A percentile compares a stretch with the other conserved stretches of the same genome.
phyloP scores from a whole-genome alignment of 2,888 invertebrate genomes.

The Torymus tubicola region DNA sequence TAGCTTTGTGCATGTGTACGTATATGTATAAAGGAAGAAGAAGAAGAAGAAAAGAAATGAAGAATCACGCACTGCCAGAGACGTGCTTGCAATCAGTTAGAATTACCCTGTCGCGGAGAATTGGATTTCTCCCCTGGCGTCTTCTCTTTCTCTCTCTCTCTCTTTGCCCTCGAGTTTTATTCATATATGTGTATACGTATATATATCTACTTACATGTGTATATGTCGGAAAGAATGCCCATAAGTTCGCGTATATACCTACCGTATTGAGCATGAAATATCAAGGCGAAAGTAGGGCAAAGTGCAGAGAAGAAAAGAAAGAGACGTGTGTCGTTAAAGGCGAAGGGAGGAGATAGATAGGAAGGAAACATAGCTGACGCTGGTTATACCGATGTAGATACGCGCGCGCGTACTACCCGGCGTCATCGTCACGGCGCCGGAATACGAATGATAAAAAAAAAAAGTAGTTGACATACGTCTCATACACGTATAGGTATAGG shows the following conservation, averaged over 20 bases:
- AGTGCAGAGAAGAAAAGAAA: constrained; percentile 48
- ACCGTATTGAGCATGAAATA: constrained; percentile 57
- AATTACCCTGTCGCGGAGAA: constrained; percentile 16
- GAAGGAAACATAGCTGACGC: not conserved
- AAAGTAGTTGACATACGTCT: not conserved
- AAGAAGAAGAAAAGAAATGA: not conserved
- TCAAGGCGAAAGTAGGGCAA: constrained; percentile 60
- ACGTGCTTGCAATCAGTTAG: not conserved
- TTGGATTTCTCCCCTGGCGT: constrained; percentile 14
- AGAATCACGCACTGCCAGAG: not conserved
- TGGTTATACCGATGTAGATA: too few species aligned
- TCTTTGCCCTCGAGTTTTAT: not conserved
- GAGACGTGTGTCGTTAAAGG: constrained; percentile 31
- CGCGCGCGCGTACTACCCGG: too few species aligned
- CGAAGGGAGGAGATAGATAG: constrained; percentile 1
- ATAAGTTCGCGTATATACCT: constrained; percentile 30
- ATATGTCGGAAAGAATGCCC: constrained; percentile 25
- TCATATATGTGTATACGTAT: not conserved
- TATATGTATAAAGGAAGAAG: too few species aligned
- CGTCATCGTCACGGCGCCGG: not conserved
- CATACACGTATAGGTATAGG: too few species aligned
- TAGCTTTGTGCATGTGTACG: too few species aligned
- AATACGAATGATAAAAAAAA: constrained; percentile 24
- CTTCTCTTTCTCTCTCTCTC: constrained; percentile 3
- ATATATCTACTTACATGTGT: not conserved